Base-by-base conservation (phyloP, 2,888 invertebrate genomes). In the Augiades crinisus region DNA sequence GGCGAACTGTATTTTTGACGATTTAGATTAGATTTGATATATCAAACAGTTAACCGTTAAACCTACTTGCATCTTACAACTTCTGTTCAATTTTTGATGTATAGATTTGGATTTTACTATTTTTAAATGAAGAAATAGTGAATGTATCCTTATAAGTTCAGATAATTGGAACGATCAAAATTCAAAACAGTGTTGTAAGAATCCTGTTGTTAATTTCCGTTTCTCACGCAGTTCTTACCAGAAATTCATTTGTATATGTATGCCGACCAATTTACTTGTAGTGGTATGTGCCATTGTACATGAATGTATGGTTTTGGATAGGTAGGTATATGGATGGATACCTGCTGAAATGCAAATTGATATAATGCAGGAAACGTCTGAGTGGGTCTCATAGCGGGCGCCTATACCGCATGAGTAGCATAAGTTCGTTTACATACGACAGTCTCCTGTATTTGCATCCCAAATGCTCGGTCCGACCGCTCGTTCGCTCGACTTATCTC, bases 351-450 rank as follows among this genome's bases (percentile, higher is more conserved):
- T 88, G 85, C 88, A 88, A 88, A 88, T 88, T 83, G 79, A 81
- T 86, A 86, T 88, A 88, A 87, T 84, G 87, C 87, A 87, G 88
- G 88, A 88, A 88, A 83, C 88, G 88, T 88, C 87, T 88, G 88
- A 87, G 87, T 85, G 86, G 86, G 75, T 79, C 87, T 88, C 85
- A 84, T 86, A 86, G 81, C 85, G 79, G 78, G 75, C 72, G 80
- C 75, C 85, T 80, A 78, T 78, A 79, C 87, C 78, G 75, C 86
- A 83, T 81, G 80, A 84, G 81, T 81, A 78, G 81, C 83, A 82
- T 85, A 87, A 86, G 83, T 87, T 88, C 84, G 89, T 89, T 89
- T 88, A 81, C 87, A 88, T 89, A 83, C 89, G 87, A 80, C 86
- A 78, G 85, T 76, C 84, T 77, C 74, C 70, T 77, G 76, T 80